phyloP scores from a whole-genome alignment of 2,113 vertebrate species.

The Mobula hypostoma region DNA sequence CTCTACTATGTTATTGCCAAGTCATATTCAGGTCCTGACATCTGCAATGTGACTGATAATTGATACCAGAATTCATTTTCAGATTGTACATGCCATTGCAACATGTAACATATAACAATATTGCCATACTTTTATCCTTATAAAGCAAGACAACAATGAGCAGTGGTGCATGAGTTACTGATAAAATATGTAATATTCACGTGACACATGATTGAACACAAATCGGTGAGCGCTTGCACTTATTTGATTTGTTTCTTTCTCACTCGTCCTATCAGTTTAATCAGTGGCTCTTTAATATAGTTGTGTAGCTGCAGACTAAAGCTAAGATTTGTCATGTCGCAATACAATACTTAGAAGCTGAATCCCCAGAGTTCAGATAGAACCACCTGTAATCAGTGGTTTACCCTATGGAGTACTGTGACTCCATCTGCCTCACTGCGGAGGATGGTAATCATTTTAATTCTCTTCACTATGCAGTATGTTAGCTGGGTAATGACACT shows the following conservation, averaged over 20 bases:
- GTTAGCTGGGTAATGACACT: neutral
- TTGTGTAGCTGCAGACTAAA: neutral
- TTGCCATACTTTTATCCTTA: neutral
- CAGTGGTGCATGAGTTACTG: neutral
- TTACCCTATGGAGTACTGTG: neutral
- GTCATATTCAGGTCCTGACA: neutral
- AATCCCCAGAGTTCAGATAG: neutral
- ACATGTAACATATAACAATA: neutral
- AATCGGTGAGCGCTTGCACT: neutral
- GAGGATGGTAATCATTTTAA: slow-evolving; percentile 6
- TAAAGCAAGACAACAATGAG: neutral
- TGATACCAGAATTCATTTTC: neutral
- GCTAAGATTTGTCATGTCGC: neutral
- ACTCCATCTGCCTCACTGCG: slow-evolving; percentile 15
- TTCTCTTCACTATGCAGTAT: neutral
- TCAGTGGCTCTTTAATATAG: neutral
- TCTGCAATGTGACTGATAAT: neutral
- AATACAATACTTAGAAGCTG: neutral
- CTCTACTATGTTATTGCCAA: neutral
- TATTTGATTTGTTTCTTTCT: neutral
- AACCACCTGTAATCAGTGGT: slow-evolving; percentile 8
- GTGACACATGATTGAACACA: slow-evolving; percentile 12
- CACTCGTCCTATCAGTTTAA: neutral
- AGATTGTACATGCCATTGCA: neutral
- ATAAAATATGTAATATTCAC: neutral